Base-by-base conservation (phyloP, 2,797 vertebrate species). In the Petrocephalus sullivani region DNA sequence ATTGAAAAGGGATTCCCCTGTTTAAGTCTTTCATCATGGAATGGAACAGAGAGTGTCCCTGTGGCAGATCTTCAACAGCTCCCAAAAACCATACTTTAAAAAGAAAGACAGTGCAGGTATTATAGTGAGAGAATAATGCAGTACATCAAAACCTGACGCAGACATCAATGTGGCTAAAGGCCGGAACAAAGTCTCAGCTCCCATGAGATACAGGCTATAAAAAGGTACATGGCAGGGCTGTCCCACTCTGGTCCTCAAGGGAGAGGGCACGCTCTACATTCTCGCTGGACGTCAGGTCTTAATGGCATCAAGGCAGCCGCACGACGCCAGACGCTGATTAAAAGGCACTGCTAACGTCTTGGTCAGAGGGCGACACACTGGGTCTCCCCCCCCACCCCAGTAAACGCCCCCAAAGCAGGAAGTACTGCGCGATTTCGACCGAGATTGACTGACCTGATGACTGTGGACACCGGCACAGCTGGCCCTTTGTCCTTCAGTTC, bases 401-500 rank as follows among this genome's bases (percentile, higher is more conserved):
- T 12, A 37, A 41, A 14, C 6, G 16, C 7, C 37, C 41, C 41
- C 37, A n/a, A 49, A 49, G 6, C 19, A 49, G 75, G 16, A 49
- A 2, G 19, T 9, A 7, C 75, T n/a, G 41, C 46, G 41, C 46
- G 75, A 19, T 81, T 49, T 9, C 37, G 19, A 19, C 14, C 16
- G 19, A 49, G 16, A n/a, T n/a, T 6, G 41, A 92, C 95, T 89
- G 94, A 99, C 98, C 97, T 95, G 51, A 96, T 91, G 0, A 95
- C 92, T 0, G 94, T 88, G 12, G 96, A 92, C 46, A 95, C 93
- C 0, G 95, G 91, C 0, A 94, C 88, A 8, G 92, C 37, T 1
- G 96, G 0, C 0, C 93, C 92, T 46, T 92, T 95, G 67, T 94
- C 96, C 89, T 96, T 98, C 58, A 98, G 90, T 4, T 98, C 97